Base-by-base conservation (phyloP, 1,140 invertebrate species). In the Mesaphorura yosii region DNA sequence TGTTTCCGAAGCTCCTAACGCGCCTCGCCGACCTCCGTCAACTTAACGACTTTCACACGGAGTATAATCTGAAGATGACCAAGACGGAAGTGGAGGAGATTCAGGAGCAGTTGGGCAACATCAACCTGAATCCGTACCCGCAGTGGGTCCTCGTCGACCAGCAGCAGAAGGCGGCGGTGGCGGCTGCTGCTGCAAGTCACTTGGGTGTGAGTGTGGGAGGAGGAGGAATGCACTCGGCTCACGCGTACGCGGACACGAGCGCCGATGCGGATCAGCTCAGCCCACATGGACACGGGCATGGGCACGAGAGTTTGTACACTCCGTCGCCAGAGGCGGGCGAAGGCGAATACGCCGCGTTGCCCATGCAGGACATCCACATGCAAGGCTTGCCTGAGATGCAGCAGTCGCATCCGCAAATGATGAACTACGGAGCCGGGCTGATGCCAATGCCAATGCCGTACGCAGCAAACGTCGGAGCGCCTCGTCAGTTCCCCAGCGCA, bases 21-120 rank as follows among this genome's bases (percentile, higher is more conserved):
- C 57, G 60, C 34, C 41, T 63, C 15, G 39, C 54, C 20, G 75
- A 76, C 65, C 69, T 77, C 51, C 67, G 74, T 22, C 73, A 76
- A 61, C 64, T 77, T 42, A 74, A 72, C 52, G 74, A 76, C 60
- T 68, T 71, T 40, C 74, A 75, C 58, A 75, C 71, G 3, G 71
- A 75, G 48, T 68, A 64, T 29, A 59, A 67, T 46, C 66, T 76
- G 15, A 66, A 70, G 26, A 64, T 76, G 40, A 62, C 41, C 0
- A 45, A 65, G 5, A 50, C 26, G 19, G 58, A 63, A 45, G 42
- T 63, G 3, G 53, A 65, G 10, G 58, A 64, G 37, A 67, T 70
- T 23, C 67, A 69, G 48, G 56, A 66, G 37, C 62, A 63, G 46
- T 47, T 70, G 7, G 62, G 58, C 15, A 53, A 59, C 15, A 48